Percentiles rank a stretch among this genome's conserved stretches.
Conservation (phyloP, 2,113 vertebrate species). For the Scomber scombrus region DNA sequence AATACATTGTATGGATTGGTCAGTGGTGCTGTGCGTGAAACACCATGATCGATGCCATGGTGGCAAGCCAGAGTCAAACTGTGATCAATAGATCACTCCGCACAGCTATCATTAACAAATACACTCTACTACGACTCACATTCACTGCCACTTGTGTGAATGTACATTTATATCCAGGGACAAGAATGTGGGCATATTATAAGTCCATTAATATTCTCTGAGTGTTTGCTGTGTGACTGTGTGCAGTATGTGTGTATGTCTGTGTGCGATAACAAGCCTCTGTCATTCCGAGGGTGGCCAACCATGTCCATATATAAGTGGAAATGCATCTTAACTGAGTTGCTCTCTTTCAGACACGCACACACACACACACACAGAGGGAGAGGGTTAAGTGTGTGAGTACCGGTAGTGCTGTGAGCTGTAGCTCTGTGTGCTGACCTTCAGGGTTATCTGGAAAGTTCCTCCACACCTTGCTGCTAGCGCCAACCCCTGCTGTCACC, state of each 20-base stretch:
- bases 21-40: slow-evolving; percentile 15
- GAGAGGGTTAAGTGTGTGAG: slow-evolving; percentile 58
- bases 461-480: slow-evolving; percentile 76
- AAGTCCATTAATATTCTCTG: slow-evolving; percentile 60
- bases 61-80: slow-evolving; percentile 53
- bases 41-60: slow-evolving; percentile 52
- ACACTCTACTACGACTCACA: slow-evolving; percentile 35
- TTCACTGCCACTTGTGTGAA: slow-evolving; percentile 53
- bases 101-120: slow-evolving; percentile 57
- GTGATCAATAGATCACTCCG: slow-evolving; percentile 65
- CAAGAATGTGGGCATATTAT: slow-evolving; percentile 24
- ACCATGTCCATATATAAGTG: slow-evolving; percentile 69
- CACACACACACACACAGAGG: not conserved
- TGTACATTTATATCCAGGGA: slow-evolving; percentile 33
- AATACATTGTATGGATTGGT: slow-evolving; percentile 41
- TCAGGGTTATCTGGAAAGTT: slow-evolving; percentile 81
- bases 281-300: slow-evolving; percentile 62
- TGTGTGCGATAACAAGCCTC: slow-evolving; percentile 55
- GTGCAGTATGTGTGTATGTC: slow-evolving; percentile 22
- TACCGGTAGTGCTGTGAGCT: slow-evolving; percentile 51
- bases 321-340: slow-evolving; percentile 59
- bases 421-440: slow-evolving; percentile 73
- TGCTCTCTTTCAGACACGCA: slow-evolving; percentile 4
- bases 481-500: slow-evolving; percentile 69
- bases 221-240: slow-evolving; percentile 26